Evolutionary conservation across 2,797 vertebrate genomes (phyloP).

Genomic region (Lutjanus campechanus): DNA sequence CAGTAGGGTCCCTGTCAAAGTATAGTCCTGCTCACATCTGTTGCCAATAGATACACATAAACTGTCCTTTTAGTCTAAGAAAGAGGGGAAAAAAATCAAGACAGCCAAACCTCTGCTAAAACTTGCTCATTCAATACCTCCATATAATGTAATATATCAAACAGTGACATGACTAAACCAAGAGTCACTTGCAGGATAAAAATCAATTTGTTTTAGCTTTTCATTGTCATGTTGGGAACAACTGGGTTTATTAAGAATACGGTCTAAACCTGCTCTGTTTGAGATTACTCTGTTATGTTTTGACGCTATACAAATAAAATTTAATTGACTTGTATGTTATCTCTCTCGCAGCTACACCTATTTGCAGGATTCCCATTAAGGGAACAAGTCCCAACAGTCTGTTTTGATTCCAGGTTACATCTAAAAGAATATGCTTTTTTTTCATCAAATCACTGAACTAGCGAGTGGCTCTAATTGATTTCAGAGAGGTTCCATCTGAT

Average conservation of each 20-base stretch:
- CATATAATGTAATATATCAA: background rate
- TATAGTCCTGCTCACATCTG: background rate
- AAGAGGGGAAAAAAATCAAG: background rate
- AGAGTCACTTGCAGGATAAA: background rate
- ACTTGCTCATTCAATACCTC: background rate
- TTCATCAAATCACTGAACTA: background rate
- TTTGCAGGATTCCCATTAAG: background rate
- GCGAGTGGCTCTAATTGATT: background rate
- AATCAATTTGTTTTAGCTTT: background rate
- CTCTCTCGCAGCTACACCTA: no score
- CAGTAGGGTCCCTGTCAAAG: background rate
- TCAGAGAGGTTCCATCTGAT: background rate
- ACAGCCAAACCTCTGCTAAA: background rate
- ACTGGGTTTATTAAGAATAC: no score
- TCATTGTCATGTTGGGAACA: background rate
- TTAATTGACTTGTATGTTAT: no score
- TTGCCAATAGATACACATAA: background rate
- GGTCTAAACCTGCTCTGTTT: no score
- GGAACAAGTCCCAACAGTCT: background rate
- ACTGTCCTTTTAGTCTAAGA: background rate
- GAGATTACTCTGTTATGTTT: no score
- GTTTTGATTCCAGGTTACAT: background rate
- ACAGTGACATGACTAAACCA: no score
- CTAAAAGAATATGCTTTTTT: background rate
- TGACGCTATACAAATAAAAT: no score